phyloP scores from a whole-genome alignment of 2,797 vertebrate species.

The Merluccius polli region DNA sequence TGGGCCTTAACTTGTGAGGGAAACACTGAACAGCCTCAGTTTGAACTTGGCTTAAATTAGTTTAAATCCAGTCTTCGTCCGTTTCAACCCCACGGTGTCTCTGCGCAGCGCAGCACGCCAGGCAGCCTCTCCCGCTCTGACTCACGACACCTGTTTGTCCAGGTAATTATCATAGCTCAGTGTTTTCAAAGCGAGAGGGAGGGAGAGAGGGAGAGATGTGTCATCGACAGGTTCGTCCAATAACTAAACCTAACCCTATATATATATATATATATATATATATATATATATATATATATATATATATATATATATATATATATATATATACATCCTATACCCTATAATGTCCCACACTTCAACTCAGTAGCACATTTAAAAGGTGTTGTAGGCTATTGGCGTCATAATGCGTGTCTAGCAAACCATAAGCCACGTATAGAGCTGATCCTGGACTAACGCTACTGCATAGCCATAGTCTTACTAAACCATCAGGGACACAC shows the following conservation, averaged over 20 bases:
- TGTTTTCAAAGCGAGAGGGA: not conserved
- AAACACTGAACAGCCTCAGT: not conserved
- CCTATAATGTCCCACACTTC: not conserved
- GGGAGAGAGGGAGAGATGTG: not conserved
- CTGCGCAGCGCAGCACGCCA: not conserved
- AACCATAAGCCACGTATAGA: not conserved
- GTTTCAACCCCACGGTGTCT: not conserved
- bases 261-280: too few species aligned
- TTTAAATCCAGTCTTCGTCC: not conserved
- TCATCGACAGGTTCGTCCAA: not conserved
- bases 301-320: too few species aligned
- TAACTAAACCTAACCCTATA: too few species aligned
- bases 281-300: too few species aligned
- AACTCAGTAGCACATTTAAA: not conserved
- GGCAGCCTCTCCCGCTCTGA: not conserved
- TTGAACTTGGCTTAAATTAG: not conserved
- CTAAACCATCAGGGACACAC: not conserved
- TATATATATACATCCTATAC: too few species aligned
- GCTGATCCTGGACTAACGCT: not conserved
- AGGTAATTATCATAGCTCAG: constrained; percentile 1
- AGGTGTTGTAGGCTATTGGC: not conserved
- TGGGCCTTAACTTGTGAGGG: not conserved
- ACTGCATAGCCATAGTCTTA: not conserved
- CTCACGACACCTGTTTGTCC: constrained; percentile 19
- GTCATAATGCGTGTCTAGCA: not conserved